Percentiles rank a stretch among this genome's conserved stretches.
Evolutionary conservation across 2,888 invertebrate species (phyloP).

Genomic region (Archips xylosteana): DNA sequence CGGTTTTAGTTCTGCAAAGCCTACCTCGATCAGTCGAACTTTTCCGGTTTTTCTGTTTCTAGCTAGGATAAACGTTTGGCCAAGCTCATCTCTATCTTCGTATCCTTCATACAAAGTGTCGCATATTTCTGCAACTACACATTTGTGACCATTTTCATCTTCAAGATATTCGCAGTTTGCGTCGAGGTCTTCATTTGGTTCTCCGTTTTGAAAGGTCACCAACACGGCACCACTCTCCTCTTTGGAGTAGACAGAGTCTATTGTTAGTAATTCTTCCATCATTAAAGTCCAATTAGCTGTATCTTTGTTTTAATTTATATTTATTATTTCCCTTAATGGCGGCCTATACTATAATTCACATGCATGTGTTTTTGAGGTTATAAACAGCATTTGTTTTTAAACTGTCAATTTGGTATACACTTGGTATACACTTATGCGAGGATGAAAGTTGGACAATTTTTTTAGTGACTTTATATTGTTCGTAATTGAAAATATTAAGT

Average conservation of each 20-base stretch:
- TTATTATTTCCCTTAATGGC: not conserved
- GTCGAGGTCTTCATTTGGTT: slow-evolving; percentile 61
- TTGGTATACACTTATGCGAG: too few relatives aligned
- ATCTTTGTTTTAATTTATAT: not conserved
- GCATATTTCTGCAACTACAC: slow-evolving; percentile 57
- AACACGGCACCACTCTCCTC: slow-evolving; percentile 57
- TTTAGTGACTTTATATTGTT: too few relatives aligned
- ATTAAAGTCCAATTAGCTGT: slow-evolving; percentile 32
- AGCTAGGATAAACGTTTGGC: slow-evolving; percentile 65
- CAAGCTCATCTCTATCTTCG: slow-evolving; percentile 61
- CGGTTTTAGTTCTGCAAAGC: slow-evolving; percentile 65
- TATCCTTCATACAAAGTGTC: slow-evolving; percentile 67
- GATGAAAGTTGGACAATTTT: too few relatives aligned
- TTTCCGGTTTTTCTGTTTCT: slow-evolving; percentile 70
- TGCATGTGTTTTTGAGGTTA: not conserved
- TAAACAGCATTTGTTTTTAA: not conserved
- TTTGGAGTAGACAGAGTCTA: slow-evolving; percentile 67
- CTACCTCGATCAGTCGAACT: slow-evolving; percentile 67
- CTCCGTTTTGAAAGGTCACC: slow-evolving; percentile 74
- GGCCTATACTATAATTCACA: not conserved
- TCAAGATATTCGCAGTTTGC: slow-evolving; percentile 56
- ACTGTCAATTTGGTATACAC: too few relatives aligned
- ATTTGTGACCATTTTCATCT: slow-evolving; percentile 56
- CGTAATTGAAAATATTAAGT: too few relatives aligned
- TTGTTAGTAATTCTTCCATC: slow-evolving; percentile 62